phyloP scores from a whole-genome alignment of 2,113 vertebrate genomes.

The Phasianus colchicus region DNA sequence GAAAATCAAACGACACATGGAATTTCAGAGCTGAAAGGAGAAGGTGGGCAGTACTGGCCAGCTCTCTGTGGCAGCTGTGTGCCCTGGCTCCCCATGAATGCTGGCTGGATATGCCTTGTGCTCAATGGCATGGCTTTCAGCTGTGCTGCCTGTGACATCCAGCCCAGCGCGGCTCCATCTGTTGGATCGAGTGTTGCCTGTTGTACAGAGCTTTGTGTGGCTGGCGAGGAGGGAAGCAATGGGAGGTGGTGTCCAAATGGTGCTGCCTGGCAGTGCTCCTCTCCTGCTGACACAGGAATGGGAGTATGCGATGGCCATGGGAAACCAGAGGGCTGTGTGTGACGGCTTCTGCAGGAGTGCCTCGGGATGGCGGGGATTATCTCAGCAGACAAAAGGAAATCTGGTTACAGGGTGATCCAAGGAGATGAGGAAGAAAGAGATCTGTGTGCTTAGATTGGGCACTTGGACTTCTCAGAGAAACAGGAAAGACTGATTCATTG shows the following conservation, averaged over 20 bases:
- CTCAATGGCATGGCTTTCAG: no score
- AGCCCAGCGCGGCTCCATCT: rapidly evolving
- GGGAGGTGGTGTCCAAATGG: rapidly evolving
- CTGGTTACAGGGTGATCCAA: not conserved
- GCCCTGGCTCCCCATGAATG: rapidly evolving
- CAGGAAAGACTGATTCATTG: rapidly evolving
- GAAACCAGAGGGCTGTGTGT: rapidly evolving
- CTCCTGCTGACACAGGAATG: rapidly evolving
- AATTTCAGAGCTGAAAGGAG: not conserved
- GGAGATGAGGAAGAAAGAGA: not conserved
- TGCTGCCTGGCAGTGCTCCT: not conserved
- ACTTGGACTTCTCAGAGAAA: no score
- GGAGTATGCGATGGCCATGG: not conserved
- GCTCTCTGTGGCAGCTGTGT: not conserved
- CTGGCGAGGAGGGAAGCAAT: not conserved
- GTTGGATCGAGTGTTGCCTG: not conserved
- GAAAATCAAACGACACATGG: not conserved
- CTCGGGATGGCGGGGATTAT: not conserved
- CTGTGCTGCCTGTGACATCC: rapidly evolving
- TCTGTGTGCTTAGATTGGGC: not conserved
- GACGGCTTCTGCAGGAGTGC: not conserved
- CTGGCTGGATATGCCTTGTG: not conserved
- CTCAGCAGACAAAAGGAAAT: not conserved
- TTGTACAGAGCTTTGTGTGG: not conserved
- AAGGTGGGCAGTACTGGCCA: not conserved